Evolutionary conservation across 2,113 vertebrate species (phyloP).

Genomic region (Nerophis lumbriciformis): DNA sequence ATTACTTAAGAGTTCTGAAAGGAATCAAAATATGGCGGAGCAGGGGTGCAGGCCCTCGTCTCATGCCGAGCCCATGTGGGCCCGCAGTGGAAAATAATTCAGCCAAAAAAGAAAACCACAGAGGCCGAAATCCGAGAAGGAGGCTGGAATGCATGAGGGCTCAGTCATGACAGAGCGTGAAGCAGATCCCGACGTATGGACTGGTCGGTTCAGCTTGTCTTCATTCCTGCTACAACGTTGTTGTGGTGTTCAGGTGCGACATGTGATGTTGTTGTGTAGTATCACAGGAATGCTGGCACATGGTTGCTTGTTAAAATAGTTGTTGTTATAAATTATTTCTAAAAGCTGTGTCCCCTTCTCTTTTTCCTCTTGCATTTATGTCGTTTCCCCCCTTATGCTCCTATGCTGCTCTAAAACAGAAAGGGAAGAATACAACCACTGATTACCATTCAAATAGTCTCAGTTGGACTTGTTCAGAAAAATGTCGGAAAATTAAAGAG

Average conservation of each 20-base stretch:
- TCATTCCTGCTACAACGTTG: slow-evolving; percentile 57
- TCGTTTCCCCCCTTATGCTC: slow-evolving; percentile 58
- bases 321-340: slow-evolving; percentile 7
- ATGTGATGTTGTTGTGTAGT: slow-evolving; percentile 20
- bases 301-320: neutral
- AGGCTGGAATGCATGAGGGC: slow-evolving; percentile 56
- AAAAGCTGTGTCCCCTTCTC: slow-evolving; percentile 36
- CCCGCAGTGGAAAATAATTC: slow-evolving; percentile 56
- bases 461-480: slow-evolving; percentile 19
- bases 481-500: neutral
- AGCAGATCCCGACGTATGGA: slow-evolving; percentile 33
- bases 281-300: slow-evolving; percentile 29
- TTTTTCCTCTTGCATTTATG: slow-evolving; percentile 37
- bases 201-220: slow-evolving; percentile 61
- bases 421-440: slow-evolving; percentile 43
- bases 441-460: slow-evolving; percentile 34
- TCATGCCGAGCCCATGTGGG: slow-evolving; percentile 46
- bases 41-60: slow-evolving; percentile 33
- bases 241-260: slow-evolving; percentile 25
- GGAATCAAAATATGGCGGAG: slow-evolving; percentile 51
- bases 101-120: slow-evolving; percentile 9
- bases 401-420: slow-evolving; percentile 28
- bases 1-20: slow-evolving; percentile 38
- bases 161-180: slow-evolving; percentile 44
- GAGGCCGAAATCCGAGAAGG: slow-evolving; percentile 61